Percentiles rank a stretch among this genome's conserved stretches.
Conservation (phyloP, 2,888 invertebrate species). For the Cheilosia pagana region DNA sequence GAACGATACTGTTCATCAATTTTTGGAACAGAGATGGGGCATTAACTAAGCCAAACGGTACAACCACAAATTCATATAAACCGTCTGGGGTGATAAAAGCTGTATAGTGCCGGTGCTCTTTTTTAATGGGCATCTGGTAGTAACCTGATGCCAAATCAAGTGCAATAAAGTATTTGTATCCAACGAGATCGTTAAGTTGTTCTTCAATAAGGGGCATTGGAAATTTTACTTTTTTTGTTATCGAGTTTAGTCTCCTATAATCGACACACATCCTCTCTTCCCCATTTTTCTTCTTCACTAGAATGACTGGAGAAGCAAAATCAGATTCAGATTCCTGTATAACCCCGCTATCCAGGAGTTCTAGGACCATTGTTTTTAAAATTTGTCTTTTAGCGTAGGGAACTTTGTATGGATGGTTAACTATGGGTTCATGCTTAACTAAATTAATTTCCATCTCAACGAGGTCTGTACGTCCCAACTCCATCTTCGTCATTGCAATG, state of each 20-base stretch:
- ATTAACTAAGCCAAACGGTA: slow-evolving; percentile 23
- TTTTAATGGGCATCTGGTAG: slow-evolving; percentile 24
- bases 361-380: neutral
- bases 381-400: slow-evolving; percentile 15
- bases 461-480: neutral
- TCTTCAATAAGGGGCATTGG: slow-evolving; percentile 22
- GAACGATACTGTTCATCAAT: neutral
- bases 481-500: neutral
- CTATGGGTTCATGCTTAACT: neutral
- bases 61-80: slow-evolving; percentile 20
- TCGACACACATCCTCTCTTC: slow-evolving; percentile 28
- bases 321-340: slow-evolving; percentile 24
- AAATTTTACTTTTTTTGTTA: slow-evolving; percentile 11
- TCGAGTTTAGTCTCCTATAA: slow-evolving; percentile 3
- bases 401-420: neutral
- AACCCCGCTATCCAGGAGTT: neutral
- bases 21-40: slow-evolving; percentile 29
- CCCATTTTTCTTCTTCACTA: slow-evolving; percentile 34
- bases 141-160: slow-evolving; percentile 29
- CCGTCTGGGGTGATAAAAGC: slow-evolving; percentile 29
- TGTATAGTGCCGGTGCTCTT: slow-evolving; percentile 8
- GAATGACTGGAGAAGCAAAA: slow-evolving; percentile 13
- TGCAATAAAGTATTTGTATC: neutral
- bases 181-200: neutral
- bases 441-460: neutral